Evolutionary conservation across 2,797 vertebrate species (phyloP).

Genomic region (Zalophus californianus): DNA sequence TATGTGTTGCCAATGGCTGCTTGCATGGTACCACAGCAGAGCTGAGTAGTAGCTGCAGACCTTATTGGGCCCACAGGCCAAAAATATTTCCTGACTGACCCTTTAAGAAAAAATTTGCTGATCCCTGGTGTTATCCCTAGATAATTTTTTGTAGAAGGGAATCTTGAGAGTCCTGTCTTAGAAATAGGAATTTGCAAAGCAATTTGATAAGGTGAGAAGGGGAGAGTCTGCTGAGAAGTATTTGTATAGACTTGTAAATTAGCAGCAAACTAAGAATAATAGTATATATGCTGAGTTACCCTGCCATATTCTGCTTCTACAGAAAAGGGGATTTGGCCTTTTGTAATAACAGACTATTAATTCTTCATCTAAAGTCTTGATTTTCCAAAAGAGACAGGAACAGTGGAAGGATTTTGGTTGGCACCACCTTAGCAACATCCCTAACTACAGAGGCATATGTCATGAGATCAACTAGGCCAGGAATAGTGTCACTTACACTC

Average conservation of each 20-base stretch:
- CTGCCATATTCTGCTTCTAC: not conserved
- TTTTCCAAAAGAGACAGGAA: not conserved
- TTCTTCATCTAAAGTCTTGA: conserved; percentile 40
- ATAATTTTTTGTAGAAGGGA: not conserved
- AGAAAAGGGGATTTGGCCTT: not conserved
- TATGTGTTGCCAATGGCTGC: not conserved
- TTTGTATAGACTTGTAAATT: conserved; percentile 36
- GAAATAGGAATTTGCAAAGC: conserved; percentile 27
- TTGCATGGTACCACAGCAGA: not conserved
- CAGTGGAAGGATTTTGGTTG: not conserved
- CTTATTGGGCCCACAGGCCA: not conserved
- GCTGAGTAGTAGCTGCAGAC: not conserved
- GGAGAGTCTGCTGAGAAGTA: not conserved
- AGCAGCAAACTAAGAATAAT: not conserved
- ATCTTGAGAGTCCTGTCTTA: conserved; percentile 19
- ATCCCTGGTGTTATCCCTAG: not conserved
- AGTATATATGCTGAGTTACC: not conserved
- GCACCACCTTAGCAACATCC: not conserved
- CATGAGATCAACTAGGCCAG: not conserved
- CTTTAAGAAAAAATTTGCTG: conserved; percentile 27
- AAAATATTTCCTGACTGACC: not conserved
- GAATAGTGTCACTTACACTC: not conserved
- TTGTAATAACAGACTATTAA: conserved; percentile 18
- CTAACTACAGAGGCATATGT: not conserved
- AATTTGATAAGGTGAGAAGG: not conserved